A percentile compares a stretch with the other conserved stretches of the same genome.
Evolutionary conservation across 2,113 vertebrate species (phyloP).

Genomic region (Halcyon malimbica): DNA sequence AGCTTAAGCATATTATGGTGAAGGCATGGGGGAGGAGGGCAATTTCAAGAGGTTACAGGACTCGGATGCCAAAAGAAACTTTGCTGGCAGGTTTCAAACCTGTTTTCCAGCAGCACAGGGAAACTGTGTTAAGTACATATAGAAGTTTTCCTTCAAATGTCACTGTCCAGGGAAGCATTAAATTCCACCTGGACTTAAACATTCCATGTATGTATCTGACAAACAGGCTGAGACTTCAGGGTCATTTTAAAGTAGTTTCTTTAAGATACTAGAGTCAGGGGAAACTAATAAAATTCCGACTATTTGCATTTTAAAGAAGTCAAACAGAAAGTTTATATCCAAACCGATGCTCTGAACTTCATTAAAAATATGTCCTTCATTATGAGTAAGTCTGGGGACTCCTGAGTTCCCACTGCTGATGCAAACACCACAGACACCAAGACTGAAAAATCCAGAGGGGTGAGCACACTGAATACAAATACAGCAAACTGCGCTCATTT

Average conservation of each 20-base stretch:
- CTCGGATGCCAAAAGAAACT: neutral
- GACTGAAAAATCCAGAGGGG: neutral
- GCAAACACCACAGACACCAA: neutral
- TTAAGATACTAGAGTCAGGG: neutral
- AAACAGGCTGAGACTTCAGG: neutral
- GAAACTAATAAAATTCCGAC: neutral
- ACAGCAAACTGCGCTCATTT: neutral
- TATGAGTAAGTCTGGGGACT: neutral
- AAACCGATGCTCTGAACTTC: neutral
- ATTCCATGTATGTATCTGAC: neutral
- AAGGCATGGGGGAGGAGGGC: neutral
- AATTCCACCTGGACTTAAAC: neutral
- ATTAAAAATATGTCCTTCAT: fast-evolving
- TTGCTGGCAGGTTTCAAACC: neutral
- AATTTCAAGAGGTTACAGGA: neutral
- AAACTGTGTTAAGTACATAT: neutral
- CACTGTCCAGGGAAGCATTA: neutral
- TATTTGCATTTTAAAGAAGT: no score
- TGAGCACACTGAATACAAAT: neutral
- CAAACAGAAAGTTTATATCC: neutral
- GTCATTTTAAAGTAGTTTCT: neutral
- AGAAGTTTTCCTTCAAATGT: neutral
- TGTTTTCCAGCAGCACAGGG: neutral
- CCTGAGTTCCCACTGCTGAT: neutral
- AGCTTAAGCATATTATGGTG: neutral